Percentiles rank a stretch among this genome's conserved stretches.
phyloP scores from a whole-genome alignment of 2,888 invertebrate species.

The Drosophila cracens region DNA sequence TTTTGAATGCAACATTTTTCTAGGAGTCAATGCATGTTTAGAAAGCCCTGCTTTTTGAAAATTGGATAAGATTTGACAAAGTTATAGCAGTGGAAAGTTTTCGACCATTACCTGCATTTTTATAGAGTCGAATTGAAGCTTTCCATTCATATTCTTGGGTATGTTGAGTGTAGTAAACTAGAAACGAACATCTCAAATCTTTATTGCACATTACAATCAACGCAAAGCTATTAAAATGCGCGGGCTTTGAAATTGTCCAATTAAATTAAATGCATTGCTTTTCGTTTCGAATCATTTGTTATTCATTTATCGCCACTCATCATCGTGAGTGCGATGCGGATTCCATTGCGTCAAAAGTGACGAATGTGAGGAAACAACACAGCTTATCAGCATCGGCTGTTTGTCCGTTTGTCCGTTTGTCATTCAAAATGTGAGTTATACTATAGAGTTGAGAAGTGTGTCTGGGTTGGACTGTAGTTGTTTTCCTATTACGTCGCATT shows the following conservation, averaged over 20 bases:
- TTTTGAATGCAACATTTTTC: not conserved
- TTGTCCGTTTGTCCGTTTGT: conserved; percentile 41
- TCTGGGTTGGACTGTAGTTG: not conserved
- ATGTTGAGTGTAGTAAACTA: not conserved
- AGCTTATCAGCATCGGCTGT: conserved; percentile 49
- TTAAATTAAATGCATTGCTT: conserved; percentile 30
- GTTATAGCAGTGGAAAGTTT: not conserved
- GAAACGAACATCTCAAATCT: not conserved
- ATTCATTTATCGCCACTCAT: conserved; percentile 61
- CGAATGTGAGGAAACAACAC: conserved; percentile 39
- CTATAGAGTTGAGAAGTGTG: not conserved
- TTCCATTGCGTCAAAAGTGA: conserved; percentile 54
- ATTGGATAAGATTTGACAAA: too few relatives aligned
- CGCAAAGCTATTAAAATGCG: conserved; percentile 36
- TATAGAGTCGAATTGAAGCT: not conserved
- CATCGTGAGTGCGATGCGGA: conserved; percentile 30
- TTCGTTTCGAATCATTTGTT: conserved; percentile 16
- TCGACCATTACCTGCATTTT: not conserved
- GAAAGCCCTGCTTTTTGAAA: not conserved
- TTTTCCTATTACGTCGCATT: conserved; percentile 55
- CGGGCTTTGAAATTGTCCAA: conserved; percentile 42
- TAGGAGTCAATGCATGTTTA: not conserved
- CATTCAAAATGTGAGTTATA: conserved; percentile 40
- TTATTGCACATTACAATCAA: conserved; percentile 16
- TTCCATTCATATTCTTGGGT: not conserved